phyloP scores from a whole-genome alignment of 2,797 vertebrate genomes.

The Chaenodraco wilsoni region DNA sequence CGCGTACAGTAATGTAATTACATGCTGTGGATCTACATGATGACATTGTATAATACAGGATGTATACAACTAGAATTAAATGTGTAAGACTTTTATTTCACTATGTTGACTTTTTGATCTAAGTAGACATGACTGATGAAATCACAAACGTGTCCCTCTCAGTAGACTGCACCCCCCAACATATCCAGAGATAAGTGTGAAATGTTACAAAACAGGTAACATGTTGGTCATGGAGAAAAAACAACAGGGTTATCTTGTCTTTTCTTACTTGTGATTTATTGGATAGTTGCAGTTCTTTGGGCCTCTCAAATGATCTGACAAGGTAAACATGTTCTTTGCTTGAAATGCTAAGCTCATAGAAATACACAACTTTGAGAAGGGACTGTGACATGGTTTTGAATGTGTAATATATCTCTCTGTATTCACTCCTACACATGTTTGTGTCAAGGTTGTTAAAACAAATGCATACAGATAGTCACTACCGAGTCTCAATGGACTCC shows the following conservation, averaged over 20 bases:
- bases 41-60: conserved; percentile 1
- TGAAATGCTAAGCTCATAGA: background rate
- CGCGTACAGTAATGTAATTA: background rate
- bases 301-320: background rate
- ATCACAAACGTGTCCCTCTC: no score
- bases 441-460: background rate
- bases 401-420: background rate
- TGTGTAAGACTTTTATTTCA: background rate
- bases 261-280: background rate
- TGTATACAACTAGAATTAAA: background rate
- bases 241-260: background rate
- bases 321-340: background rate
- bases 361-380: background rate
- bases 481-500: background rate
- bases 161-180: no score
- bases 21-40: background rate
- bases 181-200: background rate
- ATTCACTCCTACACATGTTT: background rate
- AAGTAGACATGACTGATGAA: no score
- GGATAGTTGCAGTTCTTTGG: background rate
- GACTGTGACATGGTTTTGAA: background rate
- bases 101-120: no score
- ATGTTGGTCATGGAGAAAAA: background rate
- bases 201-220: background rate
- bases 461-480: conserved; percentile 5